Percentiles rank a stretch among this genome's conserved stretches.
Evolutionary conservation across 2,113 vertebrate species (phyloP).

Genomic region (Uria aalge): DNA sequence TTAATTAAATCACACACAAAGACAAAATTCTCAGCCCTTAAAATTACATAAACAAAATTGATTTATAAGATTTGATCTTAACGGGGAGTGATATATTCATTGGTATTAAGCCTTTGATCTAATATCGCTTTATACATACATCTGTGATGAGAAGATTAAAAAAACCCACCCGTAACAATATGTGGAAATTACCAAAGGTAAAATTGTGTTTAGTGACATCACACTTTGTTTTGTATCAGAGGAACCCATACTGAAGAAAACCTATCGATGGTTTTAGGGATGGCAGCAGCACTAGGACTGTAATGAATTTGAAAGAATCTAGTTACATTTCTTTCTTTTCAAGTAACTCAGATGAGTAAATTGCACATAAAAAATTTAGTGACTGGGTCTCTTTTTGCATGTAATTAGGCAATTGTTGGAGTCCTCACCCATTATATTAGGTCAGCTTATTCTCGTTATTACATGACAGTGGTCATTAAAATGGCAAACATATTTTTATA

Average conservation of each 20-base stretch:
- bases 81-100: neutral
- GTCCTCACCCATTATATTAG: neutral
- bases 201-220: neutral
- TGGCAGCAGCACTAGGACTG: neutral
- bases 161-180: rapidly evolving
- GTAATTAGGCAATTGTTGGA: conserved; percentile 24
- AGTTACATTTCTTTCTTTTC: neutral
- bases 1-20: neutral
- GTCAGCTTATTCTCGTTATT: conserved; percentile 61
- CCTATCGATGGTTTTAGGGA: neutral
- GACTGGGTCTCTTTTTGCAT: neutral
- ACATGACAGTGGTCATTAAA: conserved; percentile 71
- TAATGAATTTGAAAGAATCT: neutral
- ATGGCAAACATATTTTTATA: conserved; percentile 71
- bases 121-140: neutral
- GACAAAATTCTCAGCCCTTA: neutral
- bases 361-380: conserved; percentile 31
- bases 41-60: neutral
- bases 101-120: neutral
- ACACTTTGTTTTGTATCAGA: neutral
- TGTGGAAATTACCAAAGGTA: neutral
- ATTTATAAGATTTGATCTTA: neutral
- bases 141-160: neutral
- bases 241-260: neutral
- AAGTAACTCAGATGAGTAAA: conserved; percentile 27